Conservation (phyloP, 2,113 vertebrate species). For the Gobius niger region DNA sequence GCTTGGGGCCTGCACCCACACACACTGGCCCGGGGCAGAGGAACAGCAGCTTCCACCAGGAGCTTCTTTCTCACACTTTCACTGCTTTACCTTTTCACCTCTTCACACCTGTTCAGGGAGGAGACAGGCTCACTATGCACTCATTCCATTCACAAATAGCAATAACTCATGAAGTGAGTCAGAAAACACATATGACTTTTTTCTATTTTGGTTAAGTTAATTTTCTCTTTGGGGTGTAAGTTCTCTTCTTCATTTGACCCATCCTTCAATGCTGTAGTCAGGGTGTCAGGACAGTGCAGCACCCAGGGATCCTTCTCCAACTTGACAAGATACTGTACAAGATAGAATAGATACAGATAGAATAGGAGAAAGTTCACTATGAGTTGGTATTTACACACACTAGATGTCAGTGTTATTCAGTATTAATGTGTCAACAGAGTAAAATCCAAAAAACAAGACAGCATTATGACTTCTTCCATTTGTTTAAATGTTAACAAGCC, state of each 20-base stretch:
- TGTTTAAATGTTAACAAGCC: background rate
- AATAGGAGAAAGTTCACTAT: background rate
- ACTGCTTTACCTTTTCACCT: constrained; percentile 58
- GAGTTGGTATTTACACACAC: background rate
- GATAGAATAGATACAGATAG: too few relatives aligned
- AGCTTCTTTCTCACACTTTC: constrained; percentile 52
- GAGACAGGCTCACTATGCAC: background rate
- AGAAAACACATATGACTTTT: too few relatives aligned
- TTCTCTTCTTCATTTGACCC: too few relatives aligned
- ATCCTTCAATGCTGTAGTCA: too few relatives aligned
- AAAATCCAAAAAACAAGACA: background rate
- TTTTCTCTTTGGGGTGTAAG: too few relatives aligned
- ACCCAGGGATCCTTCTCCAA: too few relatives aligned
- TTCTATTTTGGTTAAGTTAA: too few relatives aligned
- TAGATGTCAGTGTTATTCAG: background rate
- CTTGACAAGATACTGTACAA: too few relatives aligned
- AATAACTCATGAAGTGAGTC: background rate
- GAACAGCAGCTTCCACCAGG: constrained; percentile 71
- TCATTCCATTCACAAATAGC: constrained; percentile 1
- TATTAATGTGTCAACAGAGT: background rate
- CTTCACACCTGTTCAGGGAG: constrained; percentile 49
- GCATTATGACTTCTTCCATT: background rate
- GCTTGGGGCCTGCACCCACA: constrained; percentile 66
- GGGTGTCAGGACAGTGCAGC: too few relatives aligned
- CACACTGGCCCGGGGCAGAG: constrained; percentile 55